Evolutionary conservation across 2,113 vertebrate genomes (phyloP).

Genomic region (Cardinalis cardinalis): DNA sequence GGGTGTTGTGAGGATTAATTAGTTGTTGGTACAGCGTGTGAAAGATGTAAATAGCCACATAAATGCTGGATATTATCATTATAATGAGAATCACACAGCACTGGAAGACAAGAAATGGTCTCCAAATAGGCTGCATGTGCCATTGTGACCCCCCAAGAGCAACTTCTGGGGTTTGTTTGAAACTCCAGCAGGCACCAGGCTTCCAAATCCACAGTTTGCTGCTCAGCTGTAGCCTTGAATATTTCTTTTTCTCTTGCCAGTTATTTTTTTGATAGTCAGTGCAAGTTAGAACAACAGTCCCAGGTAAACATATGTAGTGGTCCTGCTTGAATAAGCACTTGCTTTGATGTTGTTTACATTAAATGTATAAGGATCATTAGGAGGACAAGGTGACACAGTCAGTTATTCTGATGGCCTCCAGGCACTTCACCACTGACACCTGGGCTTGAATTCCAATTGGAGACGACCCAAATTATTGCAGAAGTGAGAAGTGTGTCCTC

Average conservation of each 20-base stretch:
- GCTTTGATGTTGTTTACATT: conserved; percentile 70
- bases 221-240: not conserved
- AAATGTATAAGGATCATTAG: conserved; percentile 71
- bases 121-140: conserved; percentile 38
- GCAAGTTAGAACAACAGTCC: conserved; percentile 51
- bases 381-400: conserved; percentile 72
- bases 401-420: conserved; percentile 66
- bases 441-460: conserved; percentile 59
- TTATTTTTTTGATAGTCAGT: conserved; percentile 40
- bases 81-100: conserved; percentile 45
- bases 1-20: conserved; percentile 69
- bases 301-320: conserved; percentile 70
- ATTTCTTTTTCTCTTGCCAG: not conserved
- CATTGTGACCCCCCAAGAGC: conserved; percentile 20
- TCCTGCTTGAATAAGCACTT: conserved; percentile 72
- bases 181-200: conserved; percentile 12
- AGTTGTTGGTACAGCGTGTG: conserved; percentile 43
- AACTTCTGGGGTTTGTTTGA: conserved; percentile 46
- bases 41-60: conserved; percentile 60
- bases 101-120: conserved; percentile 42
- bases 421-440: conserved; percentile 65
- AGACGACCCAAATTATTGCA: conserved; percentile 38
- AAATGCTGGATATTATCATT: conserved; percentile 60
- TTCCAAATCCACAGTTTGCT: conserved; percentile 31
- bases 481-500: conserved; percentile 12